phyloP scores from a whole-genome alignment of 2,797 vertebrate species.

The Podargus strigoides region DNA sequence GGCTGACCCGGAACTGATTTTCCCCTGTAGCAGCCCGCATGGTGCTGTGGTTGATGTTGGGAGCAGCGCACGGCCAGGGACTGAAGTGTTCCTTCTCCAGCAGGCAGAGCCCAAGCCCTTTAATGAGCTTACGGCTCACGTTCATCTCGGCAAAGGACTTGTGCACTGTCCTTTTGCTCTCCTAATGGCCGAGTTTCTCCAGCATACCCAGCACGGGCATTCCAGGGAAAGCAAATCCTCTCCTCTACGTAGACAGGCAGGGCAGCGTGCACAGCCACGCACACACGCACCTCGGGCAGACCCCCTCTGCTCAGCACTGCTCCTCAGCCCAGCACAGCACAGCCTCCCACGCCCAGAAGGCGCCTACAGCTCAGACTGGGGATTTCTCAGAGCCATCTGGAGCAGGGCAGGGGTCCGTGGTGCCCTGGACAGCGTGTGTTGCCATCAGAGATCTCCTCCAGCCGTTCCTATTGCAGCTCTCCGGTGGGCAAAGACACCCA shows the following conservation, averaged over 20 bases:
- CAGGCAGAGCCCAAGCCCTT: not conserved
- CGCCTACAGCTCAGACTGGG: rapidly evolving
- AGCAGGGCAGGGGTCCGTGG: too few species aligned
- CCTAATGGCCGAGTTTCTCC: not conserved
- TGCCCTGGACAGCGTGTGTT: too few species aligned
- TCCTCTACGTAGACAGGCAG: rapidly evolving
- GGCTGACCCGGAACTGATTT: too few species aligned
- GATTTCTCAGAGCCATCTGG: rapidly evolving
- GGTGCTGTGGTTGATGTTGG: too few species aligned
- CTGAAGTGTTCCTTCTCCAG: not conserved
- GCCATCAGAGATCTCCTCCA: too few species aligned
- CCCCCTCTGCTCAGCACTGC: not conserved
- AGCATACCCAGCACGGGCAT: rapidly evolving
- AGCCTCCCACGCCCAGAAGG: too few species aligned
- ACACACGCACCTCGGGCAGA: not conserved
- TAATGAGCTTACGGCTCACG: slow-evolving; percentile 41
- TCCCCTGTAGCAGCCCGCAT: too few species aligned
- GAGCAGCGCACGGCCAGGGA: not conserved
- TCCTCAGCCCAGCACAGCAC: not conserved
- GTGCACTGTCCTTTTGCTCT: not conserved
- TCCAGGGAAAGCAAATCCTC: slow-evolving; percentile 39
- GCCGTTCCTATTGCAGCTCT: too few species aligned
- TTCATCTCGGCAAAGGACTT: not conserved
- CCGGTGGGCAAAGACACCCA: too few species aligned
- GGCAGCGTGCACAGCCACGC: rapidly evolving